Evolutionary conservation across 1,140 invertebrate genomes (phyloP), one percentile per base, ranked within the genome.

Genomic region (Matsumurasca onukii): DNA sequence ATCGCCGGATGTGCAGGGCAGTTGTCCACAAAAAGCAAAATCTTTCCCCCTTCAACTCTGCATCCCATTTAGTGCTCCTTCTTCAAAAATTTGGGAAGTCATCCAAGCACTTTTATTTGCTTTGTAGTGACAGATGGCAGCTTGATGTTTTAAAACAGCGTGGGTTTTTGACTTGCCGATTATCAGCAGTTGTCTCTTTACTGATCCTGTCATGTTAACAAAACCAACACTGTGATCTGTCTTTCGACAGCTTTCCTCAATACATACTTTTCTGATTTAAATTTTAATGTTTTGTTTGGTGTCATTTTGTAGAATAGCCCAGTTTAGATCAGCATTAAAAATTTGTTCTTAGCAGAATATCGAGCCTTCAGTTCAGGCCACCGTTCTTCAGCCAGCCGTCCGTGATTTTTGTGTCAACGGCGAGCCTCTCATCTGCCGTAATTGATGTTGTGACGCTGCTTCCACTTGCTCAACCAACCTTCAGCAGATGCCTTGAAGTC

Each of bases 121-220:
- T n/a, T 45, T 45, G 39, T 45, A 45, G 39, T 45, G 39, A 45
- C 39, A 45, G 39, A n/a, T n/a, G n/a, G 39, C 9, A 12, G 39
- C 39, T 45, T 45, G 39, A 45, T 45, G 39, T 45, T 45, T 45
- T 45, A 45, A 45, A 45, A 45, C 39, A 45, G n/a, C 39, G 39
- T n/a, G 39, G n/a, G 39, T 45, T 45, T 45, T n/a, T 45, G 39
- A 45, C n/a, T 45, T 45, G 9, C 39, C 39, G n/a, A 45, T 45
- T 12, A n/a, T n/a, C n/a, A 45, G n/a, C 9, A 45, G 9, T 9
- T 45, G 9, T 45, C 39, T 45, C 39, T 45, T 45, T 45, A 45
- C 39, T n/a, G 39, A 45, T 45, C 39, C 39, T 45, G 39, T 45
- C 39, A 45, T 45, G n/a, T n/a, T 45, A 9, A n/a, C n/a, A n/a